phyloP scores from a whole-genome alignment of 2,888 invertebrate genomes.

The Augiades crinisus region DNA sequence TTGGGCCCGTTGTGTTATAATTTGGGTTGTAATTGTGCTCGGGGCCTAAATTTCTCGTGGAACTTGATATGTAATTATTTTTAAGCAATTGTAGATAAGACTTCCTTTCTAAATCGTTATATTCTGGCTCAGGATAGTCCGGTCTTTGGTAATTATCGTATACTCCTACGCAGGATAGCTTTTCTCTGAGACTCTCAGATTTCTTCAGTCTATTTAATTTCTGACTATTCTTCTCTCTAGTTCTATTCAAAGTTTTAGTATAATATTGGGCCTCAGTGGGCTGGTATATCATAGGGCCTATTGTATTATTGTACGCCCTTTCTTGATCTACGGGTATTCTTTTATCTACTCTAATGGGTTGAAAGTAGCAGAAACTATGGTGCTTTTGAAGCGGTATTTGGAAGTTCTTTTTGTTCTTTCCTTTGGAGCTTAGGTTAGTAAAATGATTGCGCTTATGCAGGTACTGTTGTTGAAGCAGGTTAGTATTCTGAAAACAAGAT shows the following conservation, averaged over 20 bases:
- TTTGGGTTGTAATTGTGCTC: slow-evolving; percentile 58
- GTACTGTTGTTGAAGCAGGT: slow-evolving; percentile 80
- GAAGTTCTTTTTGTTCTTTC: slow-evolving; percentile 82
- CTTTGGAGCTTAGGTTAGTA: slow-evolving; percentile 74
- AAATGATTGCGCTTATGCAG: slow-evolving; percentile 80
- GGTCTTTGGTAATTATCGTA: slow-evolving; percentile 75
- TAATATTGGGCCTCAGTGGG: slow-evolving; percentile 67
- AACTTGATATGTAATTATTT: slow-evolving; percentile 77
- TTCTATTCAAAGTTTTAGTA: slow-evolving; percentile 75
- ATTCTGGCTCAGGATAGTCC: slow-evolving; percentile 71
- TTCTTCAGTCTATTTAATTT: slow-evolving; percentile 74
- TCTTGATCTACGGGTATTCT: slow-evolving; percentile 74
- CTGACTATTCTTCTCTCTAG: slow-evolving; percentile 68
- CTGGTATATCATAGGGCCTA: slow-evolving; percentile 73
- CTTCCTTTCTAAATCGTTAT: slow-evolving; percentile 67
- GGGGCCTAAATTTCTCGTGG: slow-evolving; percentile 66
- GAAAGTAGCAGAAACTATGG: slow-evolving; percentile 85
- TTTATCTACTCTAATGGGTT: slow-evolving; percentile 83
- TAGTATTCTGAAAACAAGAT: slow-evolving; percentile 81
- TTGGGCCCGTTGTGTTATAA: slow-evolving; percentile 61
- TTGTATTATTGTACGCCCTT: slow-evolving; percentile 67
- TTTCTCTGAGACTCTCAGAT: slow-evolving; percentile 75
- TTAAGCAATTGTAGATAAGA: slow-evolving; percentile 70
- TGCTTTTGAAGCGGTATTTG: slow-evolving; percentile 84
- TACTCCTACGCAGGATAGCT: slow-evolving; percentile 73